Base-by-base conservation (phyloP, 2,113 vertebrate genomes). In the Scolopax mira region DNA sequence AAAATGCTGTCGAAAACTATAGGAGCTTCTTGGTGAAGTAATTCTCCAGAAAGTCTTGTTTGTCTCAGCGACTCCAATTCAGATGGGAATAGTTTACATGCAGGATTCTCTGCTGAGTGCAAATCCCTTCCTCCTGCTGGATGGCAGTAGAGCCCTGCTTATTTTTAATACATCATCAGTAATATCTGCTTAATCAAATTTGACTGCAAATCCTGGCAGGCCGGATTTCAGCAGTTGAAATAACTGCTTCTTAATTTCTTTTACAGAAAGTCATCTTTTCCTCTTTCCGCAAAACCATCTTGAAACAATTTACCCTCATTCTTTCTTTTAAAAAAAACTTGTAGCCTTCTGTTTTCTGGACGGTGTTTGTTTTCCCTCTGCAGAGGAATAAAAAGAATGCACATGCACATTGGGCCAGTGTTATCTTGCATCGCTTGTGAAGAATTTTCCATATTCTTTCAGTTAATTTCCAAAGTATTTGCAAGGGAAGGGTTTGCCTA, bases 321-420 rank as follows among this genome's bases (percentile, higher is more conserved):
- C 31, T 39, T 90, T 69, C 2, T 7, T 52, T n/a, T 21, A 5
- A 52, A 42, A 57, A 7, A 9, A 3, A 1, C 60, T 22, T 22
- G 9, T 55, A 52, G 25, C 35, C 70, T 70, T 0, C 49, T 84
- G 15, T 67, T 90, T 83, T 54, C 74, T 95, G 57, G 86, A 10
- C 22, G 49, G 15, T 67, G n/a, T 86, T 80, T 89, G 57, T 93
- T 91, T 89, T 64, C 60, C 74, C 18, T 78, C 46, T 57, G 30
- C 19, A 4, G 41, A 72, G 86, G 82, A 93, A 93, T 94, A 96
- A 94, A 95, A 89, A 69, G 15, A 82, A 48, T 79, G n/a, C 88
- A 80, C n/a, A 0, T 27, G 46, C 0, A 5, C 46, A 0, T 85
- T 44, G 65, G 51, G 77, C n/a, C 82, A 42, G 35, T 67, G 70